phyloP scores from a whole-genome alignment of 1,140 invertebrate genomes.

The Drosophila kepulauana region DNA sequence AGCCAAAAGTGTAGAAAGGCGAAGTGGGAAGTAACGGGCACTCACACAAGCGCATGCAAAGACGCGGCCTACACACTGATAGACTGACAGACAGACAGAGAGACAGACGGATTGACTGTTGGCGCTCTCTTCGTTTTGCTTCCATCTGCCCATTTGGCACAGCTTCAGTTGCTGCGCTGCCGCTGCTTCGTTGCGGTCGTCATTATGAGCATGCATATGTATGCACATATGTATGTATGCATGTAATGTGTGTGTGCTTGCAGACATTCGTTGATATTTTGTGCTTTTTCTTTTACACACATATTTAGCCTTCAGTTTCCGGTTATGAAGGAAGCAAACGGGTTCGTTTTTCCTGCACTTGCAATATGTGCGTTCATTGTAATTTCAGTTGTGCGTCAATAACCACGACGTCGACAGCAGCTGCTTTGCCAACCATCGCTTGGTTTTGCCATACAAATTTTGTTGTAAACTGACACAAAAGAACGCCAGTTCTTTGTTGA shows the following conservation, averaged over 20 bases:
- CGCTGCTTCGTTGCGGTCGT: constrained; percentile 31
- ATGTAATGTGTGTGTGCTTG: constrained; percentile 16
- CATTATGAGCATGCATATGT: constrained; percentile 13
- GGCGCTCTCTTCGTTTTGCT: constrained; percentile 39
- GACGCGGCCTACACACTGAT: constrained; percentile 26
- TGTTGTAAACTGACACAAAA: constrained; percentile 34
- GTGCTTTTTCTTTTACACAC: constrained; percentile 68
- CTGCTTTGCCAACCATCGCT: constrained; percentile 11
- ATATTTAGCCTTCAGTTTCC: constrained; percentile 83
- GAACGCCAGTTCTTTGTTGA: constrained; percentile 47
- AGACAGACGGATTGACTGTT: constrained; percentile 31
- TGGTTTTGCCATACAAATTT: constrained; percentile 15
- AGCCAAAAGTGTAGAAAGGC: constrained; percentile 21
- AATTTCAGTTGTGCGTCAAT: constrained; percentile 77
- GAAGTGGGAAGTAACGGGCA: constrained; percentile 51
- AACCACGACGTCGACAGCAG: constrained; percentile 37
- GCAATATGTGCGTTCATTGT: constrained; percentile 64
- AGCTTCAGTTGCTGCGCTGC: constrained; percentile 9
- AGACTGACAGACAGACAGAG: neutral
- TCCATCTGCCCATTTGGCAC: constrained; percentile 50
- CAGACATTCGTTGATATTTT: constrained; percentile 50
- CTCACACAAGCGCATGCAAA: constrained; percentile 24
- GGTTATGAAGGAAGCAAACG: constrained; percentile 81
- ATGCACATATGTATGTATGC: constrained; percentile 18
- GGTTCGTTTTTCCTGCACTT: constrained; percentile 61